Evolutionary conservation across 2,888 invertebrate species (phyloP).

Genomic region (Catonia carolina): DNA sequence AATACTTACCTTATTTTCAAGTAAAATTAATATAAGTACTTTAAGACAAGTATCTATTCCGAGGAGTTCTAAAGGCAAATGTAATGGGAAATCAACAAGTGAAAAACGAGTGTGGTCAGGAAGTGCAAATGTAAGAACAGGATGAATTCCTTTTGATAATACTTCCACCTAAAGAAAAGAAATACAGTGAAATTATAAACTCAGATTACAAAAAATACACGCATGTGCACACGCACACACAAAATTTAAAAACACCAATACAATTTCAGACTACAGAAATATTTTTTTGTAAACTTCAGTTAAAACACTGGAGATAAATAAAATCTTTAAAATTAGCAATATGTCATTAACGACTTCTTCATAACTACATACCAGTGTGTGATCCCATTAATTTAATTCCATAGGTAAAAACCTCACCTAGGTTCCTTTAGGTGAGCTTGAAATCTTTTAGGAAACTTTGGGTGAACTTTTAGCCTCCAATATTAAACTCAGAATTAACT

Average conservation of each 20-base stretch:
- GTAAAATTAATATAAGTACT: constrained; percentile 88
- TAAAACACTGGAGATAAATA: no score
- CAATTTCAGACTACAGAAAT: background rate
- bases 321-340: no score
- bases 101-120: constrained; percentile 97
- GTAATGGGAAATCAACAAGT: constrained; percentile 95
- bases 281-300: no score
- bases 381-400: no score
- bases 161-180: constrained; percentile 45
- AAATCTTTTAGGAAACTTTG: no score
- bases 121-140: constrained; percentile 73
- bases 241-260: background rate
- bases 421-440: no score
- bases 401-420: no score
- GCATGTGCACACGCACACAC: background rate
- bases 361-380: no score
- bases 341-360: no score
- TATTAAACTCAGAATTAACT: no score
- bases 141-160: constrained; percentile 32
- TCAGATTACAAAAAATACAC: background rate
- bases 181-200: no score
- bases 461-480: no score
- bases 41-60: constrained; percentile 97
- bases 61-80: constrained; percentile 92
- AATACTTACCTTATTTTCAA: constrained; percentile 95